Conservation (phyloP, 2,113 vertebrate species). For the Catharus minimus region DNA sequence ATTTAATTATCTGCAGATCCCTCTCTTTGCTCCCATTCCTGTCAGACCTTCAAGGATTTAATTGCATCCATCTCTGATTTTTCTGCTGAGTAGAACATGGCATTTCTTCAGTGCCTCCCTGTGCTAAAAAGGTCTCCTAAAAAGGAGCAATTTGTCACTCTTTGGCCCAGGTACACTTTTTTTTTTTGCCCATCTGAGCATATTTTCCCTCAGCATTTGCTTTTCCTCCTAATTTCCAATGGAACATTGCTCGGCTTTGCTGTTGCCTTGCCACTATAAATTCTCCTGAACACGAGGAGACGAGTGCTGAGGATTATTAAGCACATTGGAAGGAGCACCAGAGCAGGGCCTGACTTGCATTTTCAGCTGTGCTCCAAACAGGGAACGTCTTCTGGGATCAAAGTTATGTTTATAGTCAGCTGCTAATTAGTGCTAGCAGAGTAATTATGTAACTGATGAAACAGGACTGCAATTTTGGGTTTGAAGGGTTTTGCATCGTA, state of each 20-base stretch:
- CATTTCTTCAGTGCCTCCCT: background rate
- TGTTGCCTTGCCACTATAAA: background rate
- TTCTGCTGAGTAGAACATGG: background rate
- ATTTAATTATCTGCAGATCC: background rate
- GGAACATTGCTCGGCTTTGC: background rate
- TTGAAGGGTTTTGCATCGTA: background rate
- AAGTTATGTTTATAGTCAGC: constrained; percentile 27
- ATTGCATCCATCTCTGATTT: background rate
- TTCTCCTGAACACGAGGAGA: background rate
- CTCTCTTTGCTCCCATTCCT: background rate
- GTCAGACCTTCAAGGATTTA: background rate
- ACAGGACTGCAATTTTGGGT: background rate
- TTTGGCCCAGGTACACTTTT: background rate
- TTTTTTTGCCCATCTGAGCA: background rate
- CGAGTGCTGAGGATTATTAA: background rate
- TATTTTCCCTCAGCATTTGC: background rate
- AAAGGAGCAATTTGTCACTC: background rate
- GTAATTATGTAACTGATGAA: constrained; percentile 56
- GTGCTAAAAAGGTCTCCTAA: background rate
- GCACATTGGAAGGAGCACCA: background rate
- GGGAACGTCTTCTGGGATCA: constrained; percentile 6
- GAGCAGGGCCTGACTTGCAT: background rate
- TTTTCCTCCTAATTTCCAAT: constrained; percentile 6
- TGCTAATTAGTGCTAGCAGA: constrained; percentile 53
- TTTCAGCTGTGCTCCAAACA: background rate